Evolutionary conservation across 35 echinoderm and acorn worm species (phyloP), one percentile per base, ranked within the genome.

Genomic region (Lytechinus variegatus): DNA sequence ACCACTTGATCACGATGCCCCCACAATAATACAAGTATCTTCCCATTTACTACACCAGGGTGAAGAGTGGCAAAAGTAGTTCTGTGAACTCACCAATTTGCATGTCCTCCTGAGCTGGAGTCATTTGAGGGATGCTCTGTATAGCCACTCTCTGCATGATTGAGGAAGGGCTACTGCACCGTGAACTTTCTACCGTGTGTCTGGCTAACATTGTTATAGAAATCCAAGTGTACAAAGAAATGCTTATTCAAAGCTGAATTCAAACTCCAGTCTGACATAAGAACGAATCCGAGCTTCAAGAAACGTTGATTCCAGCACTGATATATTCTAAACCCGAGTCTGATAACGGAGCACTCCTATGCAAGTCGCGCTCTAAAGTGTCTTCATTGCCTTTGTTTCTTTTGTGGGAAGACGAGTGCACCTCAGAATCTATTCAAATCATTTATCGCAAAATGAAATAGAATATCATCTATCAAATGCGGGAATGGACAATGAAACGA

Each of bases 21-120:
- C n/a, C n/a, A n/a, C n/a, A n/a, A n/a, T n/a, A n/a, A n/a, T 44
- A 2, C 33, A 44, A 44, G 33, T 44, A 44, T 2, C 33, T 44
- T 44, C 33, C 33, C 33, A 44, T 44, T 44, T 44, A 44, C 33
- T 44, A 44, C 33, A 44, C 33, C 33, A 1, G 33, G 33, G 33
- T 44, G 33, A 44, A 16, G 16, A 3, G 57, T 60, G 10, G 8
- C 8, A 60, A 10, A 60, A 60, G 57, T 16, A 7, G 16, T 13
- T 79, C 19, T 79, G 66, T 24, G 66, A 79, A 90, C 88, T 90
- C 88, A 90, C 88, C 88, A 21, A 90, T 54, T 90, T 90, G 88
- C 88, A 90, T 90, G 24, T 90, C 88, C 2, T 90, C 88, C 9
- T 44, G 28, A 27, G 52, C 10, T 3, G 7, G 88, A 16, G 21